phyloP scores from a whole-genome alignment of 1,140 invertebrate species.

The Megalopta genalis region DNA sequence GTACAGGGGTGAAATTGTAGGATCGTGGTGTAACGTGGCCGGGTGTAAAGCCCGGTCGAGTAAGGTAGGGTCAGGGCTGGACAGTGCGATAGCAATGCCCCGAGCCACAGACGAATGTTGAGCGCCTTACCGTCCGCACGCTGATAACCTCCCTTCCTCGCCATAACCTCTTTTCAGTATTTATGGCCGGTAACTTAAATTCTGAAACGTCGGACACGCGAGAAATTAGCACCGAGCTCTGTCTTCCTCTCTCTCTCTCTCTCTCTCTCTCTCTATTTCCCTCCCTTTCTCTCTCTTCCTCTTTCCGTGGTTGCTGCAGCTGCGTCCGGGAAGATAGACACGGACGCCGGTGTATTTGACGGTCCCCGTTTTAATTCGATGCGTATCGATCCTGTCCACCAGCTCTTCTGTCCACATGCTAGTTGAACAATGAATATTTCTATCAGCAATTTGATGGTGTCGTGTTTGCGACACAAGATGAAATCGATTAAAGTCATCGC shows the following conservation, averaged over 20 bases:
- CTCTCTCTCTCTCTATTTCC: too few relatives aligned
- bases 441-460: neutral
- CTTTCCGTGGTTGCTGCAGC: neutral
- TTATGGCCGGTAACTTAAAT: conserved; percentile 73
- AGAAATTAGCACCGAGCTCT: conserved; percentile 57
- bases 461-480: neutral
- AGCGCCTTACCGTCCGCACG: conserved; percentile 71
- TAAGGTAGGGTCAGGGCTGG: conserved; percentile 68
- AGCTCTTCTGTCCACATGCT: neutral
- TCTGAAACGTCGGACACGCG: conserved; percentile 62
- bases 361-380: neutral
- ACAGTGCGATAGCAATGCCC: conserved; percentile 71
- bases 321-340: conserved; percentile 21
- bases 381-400: neutral
- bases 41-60: conserved; percentile 45
- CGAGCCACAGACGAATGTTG: conserved; percentile 69
- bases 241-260: too few relatives aligned
- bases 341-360: neutral
- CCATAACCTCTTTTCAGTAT: conserved; percentile 68
- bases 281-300: too few relatives aligned
- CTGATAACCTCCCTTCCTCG: conserved; percentile 69
- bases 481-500: neutral
- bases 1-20: conserved; percentile 50
- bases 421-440: neutral
- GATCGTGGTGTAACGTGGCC: conserved; percentile 39